Evolutionary conservation across 2,888 invertebrate genomes (phyloP).

Genomic region (Archips crataeganus): DNA sequence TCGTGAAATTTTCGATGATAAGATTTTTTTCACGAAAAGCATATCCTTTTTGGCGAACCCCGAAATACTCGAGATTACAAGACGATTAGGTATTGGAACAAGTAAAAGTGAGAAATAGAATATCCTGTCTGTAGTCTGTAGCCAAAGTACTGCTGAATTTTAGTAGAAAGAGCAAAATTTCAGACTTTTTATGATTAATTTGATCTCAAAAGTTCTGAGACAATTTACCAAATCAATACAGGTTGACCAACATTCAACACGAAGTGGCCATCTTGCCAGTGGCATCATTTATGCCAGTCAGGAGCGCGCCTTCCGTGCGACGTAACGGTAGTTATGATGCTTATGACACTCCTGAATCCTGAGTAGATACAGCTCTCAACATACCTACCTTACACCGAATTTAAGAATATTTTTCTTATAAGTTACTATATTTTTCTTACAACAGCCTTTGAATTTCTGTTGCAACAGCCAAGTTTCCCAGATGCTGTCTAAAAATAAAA

Average conservation of each 20-base stretch:
- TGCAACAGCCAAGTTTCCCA: neutral
- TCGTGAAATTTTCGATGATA: constrained; percentile 16
- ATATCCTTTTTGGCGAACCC: neutral
- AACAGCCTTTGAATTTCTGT: neutral
- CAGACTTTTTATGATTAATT: neutral
- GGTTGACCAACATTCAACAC: constrained; percentile 14
- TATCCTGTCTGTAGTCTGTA: no score
- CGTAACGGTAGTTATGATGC: constrained; percentile 40
- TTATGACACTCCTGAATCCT: constrained; percentile 41
- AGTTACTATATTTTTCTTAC: neutral
- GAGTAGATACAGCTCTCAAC: constrained; percentile 9
- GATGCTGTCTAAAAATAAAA: no score
- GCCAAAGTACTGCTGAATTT: no score
- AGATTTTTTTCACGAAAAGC: neutral
- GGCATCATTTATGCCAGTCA: constrained; percentile 38
- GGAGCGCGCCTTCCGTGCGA: constrained; percentile 36
- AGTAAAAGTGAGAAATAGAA: neutral
- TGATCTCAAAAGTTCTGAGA: neutral
- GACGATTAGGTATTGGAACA: neutral
- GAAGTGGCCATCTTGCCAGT: constrained; percentile 25
- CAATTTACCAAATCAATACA: constrained; percentile 21
- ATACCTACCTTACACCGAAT: neutral
- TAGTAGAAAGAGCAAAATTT: neutral
- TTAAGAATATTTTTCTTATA: neutral
- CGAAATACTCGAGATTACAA: neutral